These are phyloP conservation scores for Meghimatium bilineatum DNA, from an alignment of 2,888 invertebrate genomes.

Conservation along the genomic window DNA sequence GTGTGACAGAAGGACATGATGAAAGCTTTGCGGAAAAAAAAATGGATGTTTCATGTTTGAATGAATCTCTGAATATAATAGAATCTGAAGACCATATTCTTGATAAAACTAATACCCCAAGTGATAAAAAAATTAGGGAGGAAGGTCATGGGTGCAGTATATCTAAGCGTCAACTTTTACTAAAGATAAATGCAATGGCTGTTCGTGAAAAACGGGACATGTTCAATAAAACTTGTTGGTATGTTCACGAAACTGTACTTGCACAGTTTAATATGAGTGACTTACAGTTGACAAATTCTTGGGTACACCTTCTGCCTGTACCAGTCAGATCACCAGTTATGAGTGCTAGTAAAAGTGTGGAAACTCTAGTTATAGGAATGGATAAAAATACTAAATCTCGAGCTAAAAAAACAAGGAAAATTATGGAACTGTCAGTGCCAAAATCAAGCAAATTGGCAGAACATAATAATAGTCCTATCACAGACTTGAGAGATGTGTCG, in stretches of 20 bases:
- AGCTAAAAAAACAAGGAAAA: neutral
- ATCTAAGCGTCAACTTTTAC: constrained; percentile 72
- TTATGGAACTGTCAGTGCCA: neutral
- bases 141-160: constrained; percentile 59
- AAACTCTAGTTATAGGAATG: neutral
- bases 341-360: neutral
- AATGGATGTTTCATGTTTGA: constrained; percentile 28
- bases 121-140: constrained; percentile 42
- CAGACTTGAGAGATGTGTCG: neutral
- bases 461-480: neutral
- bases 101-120: constrained; percentile 2
- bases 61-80: constrained; percentile 40
- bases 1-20: constrained; percentile 52
- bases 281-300: constrained; percentile 80
- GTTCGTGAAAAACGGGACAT: constrained; percentile 80
- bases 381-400: neutral
- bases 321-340: constrained; percentile 5
- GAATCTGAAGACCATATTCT: constrained; percentile 15
- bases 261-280: constrained; percentile 80
- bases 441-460: neutral
- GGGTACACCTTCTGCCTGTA: constrained; percentile 79
- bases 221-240: constrained; percentile 83
- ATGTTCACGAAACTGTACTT: constrained; percentile 81
- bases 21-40: constrained; percentile 33
- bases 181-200: constrained; percentile 81